A percentile compares a stretch with the other conserved stretches of the same genome.
phyloP scores from a whole-genome alignment of 2,888 invertebrate species.

The Drosophila incognita region DNA sequence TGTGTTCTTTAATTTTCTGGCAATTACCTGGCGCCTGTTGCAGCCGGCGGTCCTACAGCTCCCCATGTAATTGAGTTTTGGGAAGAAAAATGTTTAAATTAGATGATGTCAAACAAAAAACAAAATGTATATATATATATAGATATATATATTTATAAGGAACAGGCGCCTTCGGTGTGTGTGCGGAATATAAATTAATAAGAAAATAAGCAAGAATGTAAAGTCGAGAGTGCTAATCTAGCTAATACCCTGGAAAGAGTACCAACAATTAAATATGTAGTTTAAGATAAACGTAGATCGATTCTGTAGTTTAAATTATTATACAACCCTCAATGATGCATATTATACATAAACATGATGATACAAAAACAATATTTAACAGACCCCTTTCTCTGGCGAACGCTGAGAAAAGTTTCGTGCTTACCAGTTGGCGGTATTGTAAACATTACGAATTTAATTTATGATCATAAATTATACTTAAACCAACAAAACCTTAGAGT shows the following conservation, averaged over 20 bases:
- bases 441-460: neutral
- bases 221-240: neutral
- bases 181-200: slow-evolving; percentile 53
- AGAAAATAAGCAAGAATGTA: neutral
- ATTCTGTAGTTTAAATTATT: neutral
- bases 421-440: neutral
- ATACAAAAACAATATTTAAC: neutral
- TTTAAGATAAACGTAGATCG: neutral
- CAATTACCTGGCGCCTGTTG: slow-evolving; percentile 62
- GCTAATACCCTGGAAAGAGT: slow-evolving; percentile 11
- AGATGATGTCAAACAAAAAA: slow-evolving; percentile 41
- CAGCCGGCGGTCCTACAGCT: slow-evolving; percentile 23
- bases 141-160: neutral
- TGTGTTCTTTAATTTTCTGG: slow-evolving; percentile 62
- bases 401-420: neutral
- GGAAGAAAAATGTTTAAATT: slow-evolving; percentile 59
- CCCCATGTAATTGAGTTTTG: slow-evolving; percentile 69
- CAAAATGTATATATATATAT: slow-evolving; percentile 1
- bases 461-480: neutral
- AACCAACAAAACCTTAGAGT: neutral
- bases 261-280: neutral
- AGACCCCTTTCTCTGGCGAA: neutral
- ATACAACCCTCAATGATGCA: neutral
- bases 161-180: slow-evolving; percentile 25
- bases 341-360: neutral